Base-by-base conservation (phyloP, 2,113 vertebrate species). In the Hydrochoerus hydrochaeris region DNA sequence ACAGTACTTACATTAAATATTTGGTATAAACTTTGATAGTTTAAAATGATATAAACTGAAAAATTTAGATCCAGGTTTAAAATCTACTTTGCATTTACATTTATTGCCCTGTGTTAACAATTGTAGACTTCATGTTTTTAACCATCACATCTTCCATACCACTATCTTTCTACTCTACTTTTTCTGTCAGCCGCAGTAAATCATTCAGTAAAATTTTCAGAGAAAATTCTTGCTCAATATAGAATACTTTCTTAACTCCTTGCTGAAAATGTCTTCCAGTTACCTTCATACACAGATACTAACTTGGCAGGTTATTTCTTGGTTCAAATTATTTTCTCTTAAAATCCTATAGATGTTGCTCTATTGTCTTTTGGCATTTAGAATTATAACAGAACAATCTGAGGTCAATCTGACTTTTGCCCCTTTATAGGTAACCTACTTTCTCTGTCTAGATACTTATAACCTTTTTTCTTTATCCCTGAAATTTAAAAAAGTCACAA, bases 41-140 rank as follows among this genome's bases (percentile, higher is more conserved):
- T 88, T 94, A 88, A 89, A 88, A 67, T 5, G 44, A 77, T 41
- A 63, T 60, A 88, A 82, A 77, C 3, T 67, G 30, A 96, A n/a
- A 93, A 46, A 75, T 62, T 85, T 77, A 65, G 17, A 69, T 0
- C 0, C 44, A 49, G 11, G 1, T 46, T 73, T 26, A 4, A 67
- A 80, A 78, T 41, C 38, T 62, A 28, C 52, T 81, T 52, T 92
- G 28, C 49, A 73, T 54, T 91, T 69, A 46, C 1, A 78, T 80
- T 94, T 57, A 88, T 35, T 69, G 49, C 6, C 35, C 22, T 84
- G 20, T 12, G 6, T 38, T 35, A 90, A 78, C 4, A 49, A 41
- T 52, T 58, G 60, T 46, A 91, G 67, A 38, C 6, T 65, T 75
- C 86, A 88, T 44, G 14, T 81, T 9, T 7, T 73, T 69, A 65